These are phyloP conservation scores for Parnassius orleans DNA, from an alignment of 2,888 invertebrate genomes.

Conservation along the genomic window DNA sequence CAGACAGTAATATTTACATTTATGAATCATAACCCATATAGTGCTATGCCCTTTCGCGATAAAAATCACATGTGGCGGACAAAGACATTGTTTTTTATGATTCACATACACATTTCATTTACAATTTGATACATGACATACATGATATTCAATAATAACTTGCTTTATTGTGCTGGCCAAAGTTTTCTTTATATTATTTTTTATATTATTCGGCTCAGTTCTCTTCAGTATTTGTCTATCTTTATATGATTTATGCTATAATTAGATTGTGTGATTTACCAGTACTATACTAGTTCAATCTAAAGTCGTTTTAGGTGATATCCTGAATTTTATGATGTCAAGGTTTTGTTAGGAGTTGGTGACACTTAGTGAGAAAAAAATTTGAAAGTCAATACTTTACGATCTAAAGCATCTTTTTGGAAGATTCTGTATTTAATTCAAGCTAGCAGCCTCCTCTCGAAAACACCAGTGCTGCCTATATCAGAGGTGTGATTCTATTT, in stretches of 20 bases:
- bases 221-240: background rate
- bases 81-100: constrained; percentile 22
- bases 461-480: too few relatives aligned
- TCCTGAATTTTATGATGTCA: too few relatives aligned
- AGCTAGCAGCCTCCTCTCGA: too few relatives aligned
- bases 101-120: constrained; percentile 7
- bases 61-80: constrained; percentile 18
- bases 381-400: too few relatives aligned
- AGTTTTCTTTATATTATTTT: background rate
- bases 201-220: background rate
- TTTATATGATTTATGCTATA: background rate
- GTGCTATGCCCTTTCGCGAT: constrained; percentile 23
- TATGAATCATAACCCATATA: constrained; percentile 15
- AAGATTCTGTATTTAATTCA: too few relatives aligned
- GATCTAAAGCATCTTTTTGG: too few relatives aligned
- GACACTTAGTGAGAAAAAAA: too few relatives aligned
- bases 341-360: too few relatives aligned
- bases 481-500: too few relatives aligned
- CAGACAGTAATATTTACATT: constrained; percentile 2
- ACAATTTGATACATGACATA: constrained; percentile 10
- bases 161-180: background rate
- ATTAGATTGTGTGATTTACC: too few relatives aligned
- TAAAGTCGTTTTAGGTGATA: too few relatives aligned
- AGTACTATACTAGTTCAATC: too few relatives aligned
- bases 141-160: background rate